Percentiles rank a stretch among this genome's conserved stretches.
phyloP scores from a whole-genome alignment of 2,888 invertebrate species.

The Elmis aenea region DNA sequence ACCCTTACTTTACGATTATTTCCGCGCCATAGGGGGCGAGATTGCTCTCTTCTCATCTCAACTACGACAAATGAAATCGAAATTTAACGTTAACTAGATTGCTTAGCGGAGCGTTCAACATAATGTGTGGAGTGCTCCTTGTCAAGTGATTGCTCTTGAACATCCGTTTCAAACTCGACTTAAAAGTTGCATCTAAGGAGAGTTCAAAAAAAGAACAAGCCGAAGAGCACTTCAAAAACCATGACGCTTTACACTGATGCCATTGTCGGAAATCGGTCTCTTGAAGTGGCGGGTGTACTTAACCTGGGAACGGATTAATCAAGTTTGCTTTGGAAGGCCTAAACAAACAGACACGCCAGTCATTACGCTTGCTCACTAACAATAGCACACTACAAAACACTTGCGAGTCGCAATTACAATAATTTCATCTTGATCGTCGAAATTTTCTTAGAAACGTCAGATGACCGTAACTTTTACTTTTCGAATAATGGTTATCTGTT shows the following conservation, averaged over 20 bases:
- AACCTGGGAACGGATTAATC: slow-evolving; percentile 21
- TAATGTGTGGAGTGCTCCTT: slow-evolving; percentile 11
- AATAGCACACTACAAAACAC: too few species aligned
- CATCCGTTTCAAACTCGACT: slow-evolving; percentile 10
- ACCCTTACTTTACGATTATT: slow-evolving; percentile 29
- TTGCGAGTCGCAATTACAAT: too few species aligned
- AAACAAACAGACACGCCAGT: slow-evolving; percentile 29
- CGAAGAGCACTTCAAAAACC: slow-evolving; percentile 9
- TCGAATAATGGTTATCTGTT: too few species aligned
- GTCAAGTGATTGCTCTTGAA: background rate
- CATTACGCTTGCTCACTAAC: slow-evolving; percentile 23
- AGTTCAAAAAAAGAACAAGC: too few species aligned
- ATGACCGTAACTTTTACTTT: too few species aligned
- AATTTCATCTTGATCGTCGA: too few species aligned
- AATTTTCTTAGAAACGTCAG: too few species aligned
- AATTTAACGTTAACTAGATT: slow-evolving; percentile 34
- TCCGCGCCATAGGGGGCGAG: slow-evolving; percentile 30
- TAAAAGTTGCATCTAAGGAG: too few species aligned
- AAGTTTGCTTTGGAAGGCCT: slow-evolving; percentile 21
- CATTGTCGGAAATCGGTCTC: slow-evolving; percentile 12
- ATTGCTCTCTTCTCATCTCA: slow-evolving; percentile 26
- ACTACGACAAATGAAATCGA: slow-evolving; percentile 32
- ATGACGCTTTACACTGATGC: slow-evolving; percentile 12
- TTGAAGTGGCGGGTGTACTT: slow-evolving; percentile 10
- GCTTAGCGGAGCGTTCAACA: slow-evolving; percentile 31